Evolutionary conservation across 2,113 vertebrate species (phyloP), one percentile per base, ranked within the genome.

Genomic region (Bostrychus sinensis): DNA sequence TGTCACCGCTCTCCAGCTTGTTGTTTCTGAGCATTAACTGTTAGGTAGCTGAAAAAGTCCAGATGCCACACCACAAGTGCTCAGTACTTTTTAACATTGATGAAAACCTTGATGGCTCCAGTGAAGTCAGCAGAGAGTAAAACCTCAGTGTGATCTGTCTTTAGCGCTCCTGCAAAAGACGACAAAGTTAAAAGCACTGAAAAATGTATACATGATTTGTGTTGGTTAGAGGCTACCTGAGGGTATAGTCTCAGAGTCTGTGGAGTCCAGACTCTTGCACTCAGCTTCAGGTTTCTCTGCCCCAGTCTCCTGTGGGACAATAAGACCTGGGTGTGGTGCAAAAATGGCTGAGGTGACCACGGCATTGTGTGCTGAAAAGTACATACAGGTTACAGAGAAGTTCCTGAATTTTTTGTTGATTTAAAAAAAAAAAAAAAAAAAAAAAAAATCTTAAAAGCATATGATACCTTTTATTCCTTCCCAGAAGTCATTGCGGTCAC

Each of bases 401-500:
- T 13, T 23, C 19, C 22, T 4, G 42, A 48, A 22, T 9, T 1
- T 5, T 3, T 2, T 36, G 20, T 4, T 19, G 9, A 22, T 10
- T 4, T 14, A 26, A 9, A 30, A 50, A 38, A 20, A 0, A 28
- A 9, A 1, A n/a, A 26, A 9, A 30, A 50, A 38, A 20, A 0
- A 28, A 9, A 1, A 7, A 22, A 51, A 32, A 1, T 23, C 20
- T 53, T 22, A n/a, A 1, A 2, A 17, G 19, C n/a, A 12, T 26
- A 4, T n/a, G 57, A 86, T 91, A 99, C 97, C 97, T 97, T 99
- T 99, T 87, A 99, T 97, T 37, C 96, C 97, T 91, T 99, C 97
- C 97, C 97, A 99, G 91, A 98, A 99, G 87, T 99, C 97, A 88
- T 99, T 99, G 76, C 96, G 94, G 80, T 99, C 97, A 81, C 97